Evolutionary conservation across 2,888 invertebrate species (phyloP).

Genomic region (Agrenia bidenticulata): DNA sequence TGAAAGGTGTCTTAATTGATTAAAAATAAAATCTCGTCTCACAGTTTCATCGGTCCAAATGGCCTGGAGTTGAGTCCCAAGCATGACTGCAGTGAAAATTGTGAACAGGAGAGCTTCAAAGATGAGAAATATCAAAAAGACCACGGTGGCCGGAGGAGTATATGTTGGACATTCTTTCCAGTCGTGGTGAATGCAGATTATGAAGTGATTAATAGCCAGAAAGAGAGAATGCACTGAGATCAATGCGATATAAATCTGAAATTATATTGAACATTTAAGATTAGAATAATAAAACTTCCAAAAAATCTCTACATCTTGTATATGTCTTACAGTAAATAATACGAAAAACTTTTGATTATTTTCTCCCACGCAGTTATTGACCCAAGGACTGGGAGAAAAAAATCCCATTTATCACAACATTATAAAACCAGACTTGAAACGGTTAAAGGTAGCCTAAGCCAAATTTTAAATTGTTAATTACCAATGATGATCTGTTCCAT

Average conservation of each 20-base stretch:
- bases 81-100: slow-evolving; percentile 96
- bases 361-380: slow-evolving; percentile 99
- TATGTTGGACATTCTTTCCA: slow-evolving; percentile 90
- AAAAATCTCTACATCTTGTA: neutral
- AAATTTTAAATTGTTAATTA: slow-evolving; percentile 9
- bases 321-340: slow-evolving; percentile 81
- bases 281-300: neutral
- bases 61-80: slow-evolving; percentile 92
- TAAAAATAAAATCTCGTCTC: slow-evolving; percentile 54
- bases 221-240: slow-evolving; percentile 89
- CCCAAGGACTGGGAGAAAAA: slow-evolving; percentile 72
- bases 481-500: slow-evolving; percentile 79
- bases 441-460: neutral
- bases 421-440: too few species aligned
- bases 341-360: slow-evolving; percentile 99
- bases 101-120: slow-evolving; percentile 95
- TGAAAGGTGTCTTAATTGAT: too few species aligned
- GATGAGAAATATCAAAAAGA: slow-evolving; percentile 83
- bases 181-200: slow-evolving; percentile 87
- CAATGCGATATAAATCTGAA: slow-evolving; percentile 78
- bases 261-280: slow-evolving; percentile 13
- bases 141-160: slow-evolving; percentile 94
- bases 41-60: slow-evolving; percentile 99
- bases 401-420: neutral
- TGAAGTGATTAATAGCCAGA: slow-evolving; percentile 88